Base-by-base conservation (phyloP, 2,113 vertebrate genomes). In the Pachypanchax playfairii region DNA sequence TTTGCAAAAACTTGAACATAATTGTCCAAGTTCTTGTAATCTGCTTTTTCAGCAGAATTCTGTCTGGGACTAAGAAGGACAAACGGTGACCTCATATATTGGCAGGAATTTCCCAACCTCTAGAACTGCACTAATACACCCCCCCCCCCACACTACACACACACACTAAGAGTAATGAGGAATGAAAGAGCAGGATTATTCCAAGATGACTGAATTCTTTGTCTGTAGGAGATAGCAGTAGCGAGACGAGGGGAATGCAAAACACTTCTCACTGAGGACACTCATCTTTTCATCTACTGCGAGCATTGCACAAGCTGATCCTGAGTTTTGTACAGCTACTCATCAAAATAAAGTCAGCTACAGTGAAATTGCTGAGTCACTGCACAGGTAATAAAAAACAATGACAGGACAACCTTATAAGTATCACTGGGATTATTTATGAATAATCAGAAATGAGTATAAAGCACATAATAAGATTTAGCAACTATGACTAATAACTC, bases 131-230 rank as follows among this genome's bases (percentile, higher is more conserved):
- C 41, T 52, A 67, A 50, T 42, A 61, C 65, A 60, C 3, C 4
- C 57, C 26, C 20, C 25, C 43, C 36, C 56, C 15, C 69, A 55
- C 28, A 64, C 51, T 35, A 36, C 57, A 42, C 52, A 57, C 61
- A 63, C 41, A 47, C 24, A 65, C 36, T 58, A 44, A 60, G 48
- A 69, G 38, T 70, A 53, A 39, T 31, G 35, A 42, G 38, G 51
- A 77, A 66, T 87, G 81, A 91, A 83, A 85, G 58, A 71, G 73
- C 36, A 35, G 73, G 75, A 87, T 88, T 90, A 87, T 90, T 85
- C 76, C 10, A 75, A 74, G 49, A 78, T 86, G 74, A 89, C 84
- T 84, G 77, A 81, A 77, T 70, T 73, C 82, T 89, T 87, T 91
- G 87, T 86, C 8, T 9, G 17, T 35, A 52, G 61, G 12, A 68